Percentiles rank a stretch among this genome's conserved stretches.
phyloP scores from a whole-genome alignment of 2,888 invertebrate genomes.

The Saturnia japonica region DNA sequence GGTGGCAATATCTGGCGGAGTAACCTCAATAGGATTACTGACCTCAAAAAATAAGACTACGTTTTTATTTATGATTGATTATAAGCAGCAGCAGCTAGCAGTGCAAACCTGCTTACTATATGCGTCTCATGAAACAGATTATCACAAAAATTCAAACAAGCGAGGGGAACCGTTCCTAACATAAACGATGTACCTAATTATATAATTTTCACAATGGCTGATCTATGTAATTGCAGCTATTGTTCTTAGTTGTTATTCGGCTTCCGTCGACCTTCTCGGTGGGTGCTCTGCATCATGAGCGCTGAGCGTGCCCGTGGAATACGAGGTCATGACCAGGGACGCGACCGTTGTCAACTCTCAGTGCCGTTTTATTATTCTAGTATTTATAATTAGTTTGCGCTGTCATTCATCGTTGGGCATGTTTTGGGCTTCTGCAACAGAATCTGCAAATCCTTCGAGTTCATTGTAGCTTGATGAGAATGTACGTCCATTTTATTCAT shows the following conservation, averaged over 20 bases:
- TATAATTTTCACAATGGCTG: not conserved
- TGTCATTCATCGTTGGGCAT: not conserved
- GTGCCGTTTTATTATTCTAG: not conserved
- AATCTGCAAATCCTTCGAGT: too few relatives aligned
- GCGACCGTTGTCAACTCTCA: not conserved
- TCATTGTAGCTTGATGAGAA: too few relatives aligned
- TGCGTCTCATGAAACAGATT: not conserved
- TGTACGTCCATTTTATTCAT: too few relatives aligned
- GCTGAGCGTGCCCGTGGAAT: not conserved
- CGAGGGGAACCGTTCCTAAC: not conserved
- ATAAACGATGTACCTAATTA: not conserved
- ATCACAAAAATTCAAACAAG: not conserved
- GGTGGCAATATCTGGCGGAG: too few relatives aligned
- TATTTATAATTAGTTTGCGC: not conserved
- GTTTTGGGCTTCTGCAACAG: too few relatives aligned
- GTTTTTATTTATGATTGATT: too few relatives aligned
- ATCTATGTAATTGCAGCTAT: not conserved
- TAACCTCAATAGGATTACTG: too few relatives aligned
- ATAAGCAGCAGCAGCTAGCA: too few relatives aligned
- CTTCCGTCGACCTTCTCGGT: slow-evolving; percentile 10
- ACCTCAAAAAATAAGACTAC: too few relatives aligned
- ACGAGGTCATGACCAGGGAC: slow-evolving; percentile 11
- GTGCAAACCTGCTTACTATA: too few relatives aligned
- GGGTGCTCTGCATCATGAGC: slow-evolving; percentile 16
- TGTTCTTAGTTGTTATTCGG: not conserved